These are phyloP conservation scores for Xenopus petersii DNA, from an alignment of 2,797 vertebrate genomes.

Conservation along the genomic window DNA sequence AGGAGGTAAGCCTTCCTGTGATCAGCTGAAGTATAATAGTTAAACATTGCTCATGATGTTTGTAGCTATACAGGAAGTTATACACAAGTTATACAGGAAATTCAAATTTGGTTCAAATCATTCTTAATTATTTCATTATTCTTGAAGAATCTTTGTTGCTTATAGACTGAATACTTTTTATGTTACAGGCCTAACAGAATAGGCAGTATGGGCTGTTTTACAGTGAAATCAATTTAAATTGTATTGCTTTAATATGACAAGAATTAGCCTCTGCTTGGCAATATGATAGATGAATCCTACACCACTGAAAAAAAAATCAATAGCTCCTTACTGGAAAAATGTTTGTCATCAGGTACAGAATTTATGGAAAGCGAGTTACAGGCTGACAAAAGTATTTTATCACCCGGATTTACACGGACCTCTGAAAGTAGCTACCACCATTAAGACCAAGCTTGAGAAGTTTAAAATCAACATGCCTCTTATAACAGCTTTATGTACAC, in stretches of 20 bases:
- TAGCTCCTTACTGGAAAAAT: slow-evolving; percentile 47
- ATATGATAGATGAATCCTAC: slow-evolving; percentile 42
- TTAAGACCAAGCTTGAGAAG: slow-evolving; percentile 52
- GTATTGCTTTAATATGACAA: slow-evolving; percentile 49
- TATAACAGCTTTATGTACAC: slow-evolving; percentile 46
- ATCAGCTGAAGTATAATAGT: too few species aligned
- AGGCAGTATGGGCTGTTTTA: slow-evolving; percentile 22
- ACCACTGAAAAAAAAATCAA: slow-evolving; percentile 48
- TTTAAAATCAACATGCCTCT: slow-evolving; percentile 50
- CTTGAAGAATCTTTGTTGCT: too few species aligned
- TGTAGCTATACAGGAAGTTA: too few species aligned
- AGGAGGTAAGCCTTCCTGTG: slow-evolving; percentile 26
- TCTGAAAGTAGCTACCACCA: slow-evolving; percentile 46
- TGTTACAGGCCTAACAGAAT: too few species aligned
- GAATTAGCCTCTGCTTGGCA: slow-evolving; percentile 29
- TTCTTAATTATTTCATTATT: too few species aligned
- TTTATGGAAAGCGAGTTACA: slow-evolving; percentile 53
- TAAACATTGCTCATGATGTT: too few species aligned
- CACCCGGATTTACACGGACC: slow-evolving; percentile 43
- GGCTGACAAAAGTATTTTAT: slow-evolving; percentile 51
- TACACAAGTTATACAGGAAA: too few species aligned
- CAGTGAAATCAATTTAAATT: slow-evolving; percentile 43
- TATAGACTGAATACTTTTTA: too few species aligned
- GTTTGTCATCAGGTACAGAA: slow-evolving; percentile 35
- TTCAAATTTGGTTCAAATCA: too few species aligned